Evolutionary conservation across 2,888 invertebrate genomes (phyloP), one percentile per base, ranked within the genome.

Genomic region (Microplitis deprimator): DNA sequence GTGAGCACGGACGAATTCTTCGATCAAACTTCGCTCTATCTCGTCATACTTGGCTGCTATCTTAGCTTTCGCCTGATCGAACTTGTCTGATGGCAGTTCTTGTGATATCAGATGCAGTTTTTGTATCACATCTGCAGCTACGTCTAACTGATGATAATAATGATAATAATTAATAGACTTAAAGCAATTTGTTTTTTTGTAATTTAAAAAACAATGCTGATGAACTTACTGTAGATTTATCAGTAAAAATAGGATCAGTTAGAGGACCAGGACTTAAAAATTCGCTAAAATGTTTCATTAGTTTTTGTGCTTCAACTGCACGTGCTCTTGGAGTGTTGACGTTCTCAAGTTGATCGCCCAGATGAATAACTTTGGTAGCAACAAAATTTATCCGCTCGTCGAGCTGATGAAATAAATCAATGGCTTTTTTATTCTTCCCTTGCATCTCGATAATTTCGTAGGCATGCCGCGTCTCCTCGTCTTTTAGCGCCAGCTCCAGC

Each of bases 291-390:
- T 96, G 95, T 76, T 95, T 95, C 91, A 99, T 94, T 38, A 99
- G 90, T 86, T 96, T 96, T 85, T 98, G 95, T 0, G 99, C 99
- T 86, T 99, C 99, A 0, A 97, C 97, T 0, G 98, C 97, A 77
- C 99, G 92, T 16, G 98, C 95, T 76, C 99, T 91, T 0, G 99
- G 99, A 0, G 96, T 97, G 87, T 98, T 96, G 0, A 99, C 97
- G 81, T 97, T 98, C 85, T 99, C 99, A 67, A 99, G 91, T 88
- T 99, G 99, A 90, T 99, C 99, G 0, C 99, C 99, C n/a, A 99
- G 93, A 90, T 99, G 98, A 68, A 99, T 94, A 0, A 99, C 99
- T 91, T 98, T 97, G 0, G 98, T 98, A 0, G 99, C 98, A 67
- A 99, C 99, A 77, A 96, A 95, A 85, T 98, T 98, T 87, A 99